Conservation (phyloP, 2,888 invertebrate genomes). For the Limnephilus marmoratus region DNA sequence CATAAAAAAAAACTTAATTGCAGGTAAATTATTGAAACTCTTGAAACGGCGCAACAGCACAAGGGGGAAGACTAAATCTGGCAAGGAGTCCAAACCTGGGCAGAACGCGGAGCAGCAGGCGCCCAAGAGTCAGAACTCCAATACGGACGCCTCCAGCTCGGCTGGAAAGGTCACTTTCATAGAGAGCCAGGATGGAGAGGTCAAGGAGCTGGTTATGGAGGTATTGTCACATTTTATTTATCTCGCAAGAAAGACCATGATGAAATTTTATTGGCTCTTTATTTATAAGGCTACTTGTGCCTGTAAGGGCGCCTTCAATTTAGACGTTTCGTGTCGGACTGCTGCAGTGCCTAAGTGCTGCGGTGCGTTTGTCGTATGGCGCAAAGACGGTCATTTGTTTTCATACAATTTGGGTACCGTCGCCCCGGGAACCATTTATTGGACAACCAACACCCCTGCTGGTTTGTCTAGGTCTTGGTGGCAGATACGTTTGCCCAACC, state of each 20-base stretch:
- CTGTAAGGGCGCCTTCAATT: too few relatives aligned
- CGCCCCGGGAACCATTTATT: too few relatives aligned
- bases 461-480: too few relatives aligned
- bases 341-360: too few relatives aligned
- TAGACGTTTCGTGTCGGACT: too few relatives aligned
- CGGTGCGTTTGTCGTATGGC: too few relatives aligned
- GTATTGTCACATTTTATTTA: slow-evolving; percentile 32
- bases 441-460: too few relatives aligned
- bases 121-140: slow-evolving; percentile 40
- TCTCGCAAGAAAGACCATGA: neutral
- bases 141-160: slow-evolving; percentile 55
- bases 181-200: slow-evolving; percentile 76
- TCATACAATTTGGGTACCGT: too few relatives aligned
- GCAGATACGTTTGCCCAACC: too few relatives aligned
- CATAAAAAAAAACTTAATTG: neutral
- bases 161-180: slow-evolving; percentile 70
- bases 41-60: slow-evolving; percentile 62
- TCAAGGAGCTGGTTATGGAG: slow-evolving; percentile 76
- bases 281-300: too few relatives aligned
- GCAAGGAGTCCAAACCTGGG: slow-evolving; percentile 55
- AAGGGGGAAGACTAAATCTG: slow-evolving; percentile 53
- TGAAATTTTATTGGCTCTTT: neutral
- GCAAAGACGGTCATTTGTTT: too few relatives aligned
- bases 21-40: slow-evolving; percentile 63
- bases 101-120: slow-evolving; percentile 22